Evolutionary conservation across 2,113 vertebrate species (phyloP), one percentile per base, ranked within the genome.

Genomic region (Megaleporinus macrocephalus): DNA sequence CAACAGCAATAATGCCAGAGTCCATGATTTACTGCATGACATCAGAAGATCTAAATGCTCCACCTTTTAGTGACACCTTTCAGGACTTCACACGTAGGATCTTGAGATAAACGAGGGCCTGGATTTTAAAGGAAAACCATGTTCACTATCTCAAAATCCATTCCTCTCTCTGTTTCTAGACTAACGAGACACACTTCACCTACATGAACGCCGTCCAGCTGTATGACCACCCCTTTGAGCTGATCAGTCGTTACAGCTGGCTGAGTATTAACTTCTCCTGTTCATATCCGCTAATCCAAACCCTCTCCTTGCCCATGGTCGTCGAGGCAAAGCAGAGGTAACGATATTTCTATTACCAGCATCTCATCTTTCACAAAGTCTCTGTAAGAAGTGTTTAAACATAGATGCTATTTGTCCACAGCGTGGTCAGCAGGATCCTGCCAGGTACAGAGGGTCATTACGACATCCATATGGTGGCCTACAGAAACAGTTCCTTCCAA

Each of bases 171-270:
- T 71, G 18, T 15, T 16, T 36, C 27, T 10, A 80, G 78, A 22
- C 15, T 12, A 73, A 80, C 3, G 7, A 4, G 18, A 80, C 69
- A 51, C 68, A 80, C 57, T 33, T 80, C 55, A 72, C 33, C 24
- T 73, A n/a, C 26, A 27, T 27, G 20, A 80, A 80, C 55, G n/a
- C n/a, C 0, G 41, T 72, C 62, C 16, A 41, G 6, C 5, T 29
- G 11, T 4, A 20, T 59, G 0, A n/a, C 0, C 16, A 12, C 1
- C 18, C 55, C 2, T 0, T 0, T 51, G 20, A 73, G 44, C 36
- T 87, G 78, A 87, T 89, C 79, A 80, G 82, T 44, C 47, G 78
- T 24, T 16, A 78, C 22, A 75, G 27, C 22, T 73, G 81, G n/a
- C 9, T 87, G 14, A 82, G 65, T 16, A n/a, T 85, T 10, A n/a